These are phyloP conservation scores for Ptychochromis oligacanthus DNA, from an alignment of 2,113 vertebrate species.

Conservation along the genomic window DNA sequence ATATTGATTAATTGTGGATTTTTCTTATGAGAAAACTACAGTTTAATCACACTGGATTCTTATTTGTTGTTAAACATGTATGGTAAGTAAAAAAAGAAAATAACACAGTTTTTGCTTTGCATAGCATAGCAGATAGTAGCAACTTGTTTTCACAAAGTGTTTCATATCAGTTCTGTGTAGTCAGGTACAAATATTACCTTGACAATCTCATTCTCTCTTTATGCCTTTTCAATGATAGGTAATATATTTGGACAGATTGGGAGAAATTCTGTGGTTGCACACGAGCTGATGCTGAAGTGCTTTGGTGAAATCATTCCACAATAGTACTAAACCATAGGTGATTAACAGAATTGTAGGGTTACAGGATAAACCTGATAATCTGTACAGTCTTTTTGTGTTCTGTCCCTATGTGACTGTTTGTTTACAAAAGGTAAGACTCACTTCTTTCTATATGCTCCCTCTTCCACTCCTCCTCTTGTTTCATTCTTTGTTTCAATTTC, in stretches of 20 bases:
- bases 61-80: neutral
- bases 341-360: conserved; percentile 7
- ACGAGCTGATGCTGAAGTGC: conserved; percentile 26
- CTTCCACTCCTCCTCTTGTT: conserved; percentile 15
- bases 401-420: conserved; percentile 57
- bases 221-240: neutral
- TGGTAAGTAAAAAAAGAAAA: conserved; percentile 68
- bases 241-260: no score
- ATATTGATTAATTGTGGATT: neutral
- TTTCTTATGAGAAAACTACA: neutral
- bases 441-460: conserved; percentile 47
- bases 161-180: conserved; percentile 51
- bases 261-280: neutral
- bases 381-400: conserved; percentile 36
- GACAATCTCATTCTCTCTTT: rapidly evolving
- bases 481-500: neutral
- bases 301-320: conserved; percentile 51
- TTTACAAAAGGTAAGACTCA: conserved; percentile 78
- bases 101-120: conserved; percentile 56
- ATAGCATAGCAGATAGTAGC: conserved; percentile 19
- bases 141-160: conserved; percentile 53
- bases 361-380: neutral
- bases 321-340: neutral
- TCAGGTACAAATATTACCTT: neutral
- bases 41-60: conserved; percentile 36